Percentiles rank a stretch among this genome's conserved stretches.
Conservation (phyloP, 2,888 invertebrate species). For the Holacanthella duospinosa region DNA sequence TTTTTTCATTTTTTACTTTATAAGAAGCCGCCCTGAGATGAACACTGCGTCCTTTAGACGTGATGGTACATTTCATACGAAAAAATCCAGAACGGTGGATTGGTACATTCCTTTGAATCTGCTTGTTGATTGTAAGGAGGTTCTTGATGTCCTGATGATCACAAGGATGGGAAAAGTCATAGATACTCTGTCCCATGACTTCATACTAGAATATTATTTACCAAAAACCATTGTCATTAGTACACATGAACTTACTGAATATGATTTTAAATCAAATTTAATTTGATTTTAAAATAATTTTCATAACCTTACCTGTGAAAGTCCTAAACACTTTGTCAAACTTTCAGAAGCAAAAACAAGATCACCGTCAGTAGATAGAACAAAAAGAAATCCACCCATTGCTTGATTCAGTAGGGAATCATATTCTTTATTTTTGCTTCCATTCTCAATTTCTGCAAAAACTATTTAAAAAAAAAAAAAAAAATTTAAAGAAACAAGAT, state of each 20-base stretch:
- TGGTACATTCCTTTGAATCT: slow-evolving; percentile 14
- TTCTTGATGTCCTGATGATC: slow-evolving; percentile 82
- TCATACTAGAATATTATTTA: slow-evolving; percentile 62
- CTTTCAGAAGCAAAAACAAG: slow-evolving; percentile 87
- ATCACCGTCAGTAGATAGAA: slow-evolving; percentile 78
- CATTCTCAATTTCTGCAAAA: background rate
- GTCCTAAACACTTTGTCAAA: slow-evolving; percentile 78
- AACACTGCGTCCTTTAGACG: slow-evolving; percentile 86
- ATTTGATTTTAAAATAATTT: too few relatives aligned
- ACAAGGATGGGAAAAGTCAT: slow-evolving; percentile 88
- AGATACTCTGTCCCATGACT: slow-evolving; percentile 85
- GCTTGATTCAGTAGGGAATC: slow-evolving; percentile 64
- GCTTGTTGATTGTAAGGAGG: slow-evolving; percentile 47
- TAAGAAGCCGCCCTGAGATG: slow-evolving; percentile 91
- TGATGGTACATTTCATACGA: slow-evolving; percentile 85
- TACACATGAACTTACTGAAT: slow-evolving; percentile 9
- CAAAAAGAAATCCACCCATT: slow-evolving; percentile 81
- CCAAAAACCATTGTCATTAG: slow-evolving; percentile 19
- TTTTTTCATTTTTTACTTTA: slow-evolving; percentile 55
- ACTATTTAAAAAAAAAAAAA: too few relatives aligned
- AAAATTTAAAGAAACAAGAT: background rate
- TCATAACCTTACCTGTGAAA: slow-evolving; percentile 90
- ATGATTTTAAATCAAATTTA: background rate
- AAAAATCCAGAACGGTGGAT: slow-evolving; percentile 56
- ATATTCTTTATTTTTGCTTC: slow-evolving; percentile 16